A percentile compares a stretch with the other conserved stretches of the same genome.
Conservation (phyloP, 2,797 vertebrate genomes). For the Enteromius fasciolatus region DNA sequence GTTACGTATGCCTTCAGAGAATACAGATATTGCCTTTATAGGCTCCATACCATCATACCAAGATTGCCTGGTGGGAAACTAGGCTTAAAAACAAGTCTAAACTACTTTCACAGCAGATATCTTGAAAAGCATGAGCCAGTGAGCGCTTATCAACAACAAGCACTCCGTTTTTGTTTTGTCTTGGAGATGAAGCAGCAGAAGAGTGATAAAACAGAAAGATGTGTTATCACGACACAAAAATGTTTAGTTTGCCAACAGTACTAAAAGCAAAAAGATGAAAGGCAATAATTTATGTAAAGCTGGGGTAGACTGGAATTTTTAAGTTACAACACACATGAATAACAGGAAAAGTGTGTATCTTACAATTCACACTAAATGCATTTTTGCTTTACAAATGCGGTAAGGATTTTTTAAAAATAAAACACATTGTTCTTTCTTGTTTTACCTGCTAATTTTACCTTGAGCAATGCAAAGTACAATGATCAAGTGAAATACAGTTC, state of each 20-base stretch:
- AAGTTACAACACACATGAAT: background rate
- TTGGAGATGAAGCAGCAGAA: conserved; percentile 19
- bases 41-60: background rate
- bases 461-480: too few relatives aligned
- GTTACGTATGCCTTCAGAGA: conserved; percentile 18
- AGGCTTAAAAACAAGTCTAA: conserved; percentile 22
- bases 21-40: conserved; percentile 18
- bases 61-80: conserved; percentile 6
- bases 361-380: background rate
- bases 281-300: background rate
- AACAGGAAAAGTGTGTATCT: background rate
- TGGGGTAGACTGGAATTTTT: too few relatives aligned
- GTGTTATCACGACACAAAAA: conserved; percentile 9
- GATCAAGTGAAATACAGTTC: background rate
- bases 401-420: background rate
- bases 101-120: conserved; percentile 15
- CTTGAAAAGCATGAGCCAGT: background rate
- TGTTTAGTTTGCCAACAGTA: background rate
- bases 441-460: too few relatives aligned
- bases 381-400: background rate
- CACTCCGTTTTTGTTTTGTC: conserved; percentile 38
- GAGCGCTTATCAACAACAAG: conserved; percentile 26
- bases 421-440: too few relatives aligned
- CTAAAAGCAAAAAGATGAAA: background rate
- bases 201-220: conserved; percentile 12